Evolutionary conservation across 2,888 invertebrate genomes (phyloP), one percentile per base, ranked within the genome.

Genomic region (Ellobium chinense): DNA sequence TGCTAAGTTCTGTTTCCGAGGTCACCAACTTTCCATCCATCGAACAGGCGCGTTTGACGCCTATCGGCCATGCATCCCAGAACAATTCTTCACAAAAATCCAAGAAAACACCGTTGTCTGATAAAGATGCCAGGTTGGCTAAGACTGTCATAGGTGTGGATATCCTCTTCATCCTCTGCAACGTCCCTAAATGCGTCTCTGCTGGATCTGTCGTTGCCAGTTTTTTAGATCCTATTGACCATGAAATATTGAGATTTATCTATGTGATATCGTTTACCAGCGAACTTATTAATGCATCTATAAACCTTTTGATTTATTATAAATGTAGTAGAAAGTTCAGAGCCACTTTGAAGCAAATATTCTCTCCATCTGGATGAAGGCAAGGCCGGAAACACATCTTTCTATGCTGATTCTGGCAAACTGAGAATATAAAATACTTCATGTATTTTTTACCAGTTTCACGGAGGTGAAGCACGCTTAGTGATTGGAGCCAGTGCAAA

Each of bases 151-250:
- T 70, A 1, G 34, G 34, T 21, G 56, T 70, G 5, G 69, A 70
- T 54, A 56, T 70, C 21, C 31, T 70, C 1, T 70, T 70, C 56
- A 56, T 56, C 21, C 21, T 56, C 18, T 70, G 69, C 37, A 70
- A 70, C 27, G 37, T 70, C n/a, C 69, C 69, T 1, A 70, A 70
- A 56, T 70, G 69, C 56, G 69, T 70, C 2, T 31, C 56, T 34
- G 69, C 69, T 21, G 18, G 34, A 0, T 70, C 69, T 1, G 69
- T 54, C 0, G 31, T 56, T 2, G 9, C 12, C n/a, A 70, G n/a
- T 21, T 9, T 70, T 34, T 7, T 70, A 21, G 31, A n/a, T 31
- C n/a, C 29, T n/a, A 5, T 29, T 29, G 56, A 56, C n/a, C 56
- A 70, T n/a, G 5, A 31, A 1, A 70, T 56, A 27, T 4, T 70